Evolutionary conservation across 2,888 invertebrate species (phyloP), one percentile per base, ranked within the genome.

Genomic region (Caenorhabditis japonica): DNA sequence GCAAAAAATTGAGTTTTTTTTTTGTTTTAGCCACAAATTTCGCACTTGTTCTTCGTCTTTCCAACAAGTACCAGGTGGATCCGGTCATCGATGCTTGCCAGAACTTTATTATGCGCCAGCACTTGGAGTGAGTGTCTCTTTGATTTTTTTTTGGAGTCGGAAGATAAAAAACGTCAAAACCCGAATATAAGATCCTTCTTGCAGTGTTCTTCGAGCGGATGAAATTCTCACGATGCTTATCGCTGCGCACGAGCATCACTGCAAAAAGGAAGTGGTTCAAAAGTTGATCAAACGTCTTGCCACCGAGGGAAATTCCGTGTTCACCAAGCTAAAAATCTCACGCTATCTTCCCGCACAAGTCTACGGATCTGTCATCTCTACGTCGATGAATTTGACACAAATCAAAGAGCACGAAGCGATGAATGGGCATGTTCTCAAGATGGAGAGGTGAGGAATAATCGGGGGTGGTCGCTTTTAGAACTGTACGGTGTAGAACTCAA

Each of bases 171-270:
- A n/a, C n/a, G n/a, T n/a, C n/a, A n/a, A n/a, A n/a, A n/a, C n/a
- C n/a, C n/a, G n/a, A n/a, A n/a, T n/a, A n/a, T n/a, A n/a, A n/a
- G 21, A 34, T n/a, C 33, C 39, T 33, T n/a, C 12, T 56, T 82
- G 19, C 75, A 84, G 84, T 60, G 64, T 72, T 2, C 64, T 84
- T 19, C 75, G 78, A 46, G 79, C 83, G 7, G 84, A 84, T 55
- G 83, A 85, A 52, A 78, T 85, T 43, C 77, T 85, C 36, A 83
- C 83, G n/a, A 75, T 85, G 47, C 74, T 84, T 44, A 81, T 84
- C 34, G 77, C 83, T 3, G 76, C 81, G 17, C 70, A 82, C 64
- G 84, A 85, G 33, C 75, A 75, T 46, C 83, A 83, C 53, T 76
- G 75, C 49, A 46, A 58, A 15, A 76, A 71, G n/a, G 79, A 80